Evolutionary conservation across 2,113 vertebrate species (phyloP).

Genomic region (Enhydra lutris): DNA sequence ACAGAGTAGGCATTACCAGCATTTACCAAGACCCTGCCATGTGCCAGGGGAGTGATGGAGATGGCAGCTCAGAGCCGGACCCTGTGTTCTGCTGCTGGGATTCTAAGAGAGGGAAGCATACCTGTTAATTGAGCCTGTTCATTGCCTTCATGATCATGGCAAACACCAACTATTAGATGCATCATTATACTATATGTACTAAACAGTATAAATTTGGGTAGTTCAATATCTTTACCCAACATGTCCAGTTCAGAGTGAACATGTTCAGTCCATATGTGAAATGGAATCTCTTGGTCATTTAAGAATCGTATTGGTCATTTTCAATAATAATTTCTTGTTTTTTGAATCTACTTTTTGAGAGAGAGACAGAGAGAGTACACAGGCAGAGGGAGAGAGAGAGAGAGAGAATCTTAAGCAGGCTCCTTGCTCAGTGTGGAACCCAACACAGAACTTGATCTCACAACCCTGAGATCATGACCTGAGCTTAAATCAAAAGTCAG

Average conservation of each 20-base stretch:
- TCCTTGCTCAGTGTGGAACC: not conserved
- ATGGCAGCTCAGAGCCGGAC: not conserved
- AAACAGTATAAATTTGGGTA: fast-evolving
- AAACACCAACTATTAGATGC: not conserved
- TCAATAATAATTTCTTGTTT: not conserved
- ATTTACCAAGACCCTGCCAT: not conserved
- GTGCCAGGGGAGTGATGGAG: not conserved
- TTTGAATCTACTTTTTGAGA: not conserved
- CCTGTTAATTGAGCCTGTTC: not conserved
- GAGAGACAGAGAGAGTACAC: not conserved
- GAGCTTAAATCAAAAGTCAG: too few species aligned
- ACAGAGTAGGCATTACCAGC: not conserved
- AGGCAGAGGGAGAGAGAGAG: not conserved
- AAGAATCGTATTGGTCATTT: not conserved
- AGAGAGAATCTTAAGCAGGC: not conserved
- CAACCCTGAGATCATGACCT: not conserved
- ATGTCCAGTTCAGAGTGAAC: not conserved
- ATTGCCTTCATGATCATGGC: not conserved
- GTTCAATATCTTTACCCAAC: not conserved
- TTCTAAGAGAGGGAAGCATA: not conserved
- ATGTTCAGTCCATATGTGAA: too few species aligned
- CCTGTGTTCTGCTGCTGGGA: not conserved
- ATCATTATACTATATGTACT: not conserved
- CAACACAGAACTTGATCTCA: not conserved
- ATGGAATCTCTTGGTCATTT: not conserved